These are phyloP conservation scores for Euura lappo DNA, from an alignment of 1,140 invertebrate species.

Conservation along the genomic window DNA sequence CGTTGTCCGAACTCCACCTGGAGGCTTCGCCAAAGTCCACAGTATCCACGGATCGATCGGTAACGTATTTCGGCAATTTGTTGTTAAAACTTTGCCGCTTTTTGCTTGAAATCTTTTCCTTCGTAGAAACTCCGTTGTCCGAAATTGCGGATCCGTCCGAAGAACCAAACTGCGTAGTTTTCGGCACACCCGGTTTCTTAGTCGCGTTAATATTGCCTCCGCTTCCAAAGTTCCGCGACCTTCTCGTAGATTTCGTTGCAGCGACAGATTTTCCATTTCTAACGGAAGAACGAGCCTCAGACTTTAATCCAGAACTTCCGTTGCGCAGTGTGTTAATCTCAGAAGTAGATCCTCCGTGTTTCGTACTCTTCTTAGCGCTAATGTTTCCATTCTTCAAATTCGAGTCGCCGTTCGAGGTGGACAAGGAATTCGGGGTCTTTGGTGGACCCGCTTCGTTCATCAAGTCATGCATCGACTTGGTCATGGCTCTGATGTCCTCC, in stretches of 20 bases:
- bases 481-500: constrained; percentile 35
- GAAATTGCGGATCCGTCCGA: background rate
- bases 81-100: background rate
- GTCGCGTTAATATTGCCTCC: background rate
- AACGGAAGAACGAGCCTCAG: constrained; percentile 26
- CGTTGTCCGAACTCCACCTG: constrained; percentile 44
- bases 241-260: background rate
- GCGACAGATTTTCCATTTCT: constrained; percentile 33
- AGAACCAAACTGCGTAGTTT: background rate
- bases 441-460: constrained; percentile 35
- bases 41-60: background rate
- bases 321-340: background rate
- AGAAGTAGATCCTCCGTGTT: constrained; percentile 11
- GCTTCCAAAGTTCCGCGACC: background rate
- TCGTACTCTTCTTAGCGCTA: constrained; percentile 24
- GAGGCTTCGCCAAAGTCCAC: constrained; percentile 19
- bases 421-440: constrained; percentile 19
- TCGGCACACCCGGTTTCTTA: background rate
- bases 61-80: background rate
- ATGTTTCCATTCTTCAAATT: constrained; percentile 37
- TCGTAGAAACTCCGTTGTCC: background rate
- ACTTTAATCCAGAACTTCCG: constrained; percentile 15
- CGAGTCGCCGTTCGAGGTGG: constrained; percentile 37
- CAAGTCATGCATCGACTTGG: constrained; percentile 37
- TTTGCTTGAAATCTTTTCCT: background rate